A percentile compares a stretch with the other conserved stretches of the same genome.
These are phyloP conservation scores for Bombus superbus DNA, from an alignment of 1,140 invertebrate species.

Conservation along the genomic window DNA sequence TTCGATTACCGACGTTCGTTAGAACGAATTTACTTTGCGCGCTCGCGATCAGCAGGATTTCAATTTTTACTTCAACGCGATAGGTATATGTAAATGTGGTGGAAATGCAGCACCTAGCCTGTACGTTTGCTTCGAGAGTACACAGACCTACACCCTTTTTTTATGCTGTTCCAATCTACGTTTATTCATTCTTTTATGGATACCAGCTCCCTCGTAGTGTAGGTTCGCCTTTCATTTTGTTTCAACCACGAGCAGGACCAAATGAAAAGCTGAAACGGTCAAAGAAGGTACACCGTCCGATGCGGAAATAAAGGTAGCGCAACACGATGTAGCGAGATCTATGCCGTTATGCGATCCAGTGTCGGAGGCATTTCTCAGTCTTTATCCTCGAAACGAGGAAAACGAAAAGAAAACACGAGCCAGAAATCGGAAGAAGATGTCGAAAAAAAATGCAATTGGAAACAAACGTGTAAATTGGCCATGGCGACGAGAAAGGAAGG, in stretches of 20 bases:
- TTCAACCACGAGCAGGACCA: slow-evolving; percentile 63
- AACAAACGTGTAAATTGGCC: too few relatives aligned
- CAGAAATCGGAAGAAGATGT: not conserved
- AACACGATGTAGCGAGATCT: not conserved
- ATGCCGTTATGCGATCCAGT: not conserved
- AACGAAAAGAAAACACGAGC: not conserved
- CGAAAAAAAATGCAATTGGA: not conserved
- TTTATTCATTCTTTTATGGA: slow-evolving; percentile 75
- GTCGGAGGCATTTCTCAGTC: not conserved
- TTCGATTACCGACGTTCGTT: slow-evolving; percentile 60
- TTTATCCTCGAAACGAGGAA: not conserved
- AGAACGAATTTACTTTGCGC: slow-evolving; percentile 59
- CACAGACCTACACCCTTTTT: slow-evolving; percentile 45
- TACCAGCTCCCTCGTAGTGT: slow-evolving; percentile 41
- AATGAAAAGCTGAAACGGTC: slow-evolving; percentile 67
- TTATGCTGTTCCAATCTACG: slow-evolving; percentile 76
- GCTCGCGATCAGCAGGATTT: slow-evolving; percentile 41
- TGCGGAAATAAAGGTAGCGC: slow-evolving; percentile 46
- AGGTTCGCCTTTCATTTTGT: slow-evolving; percentile 74
- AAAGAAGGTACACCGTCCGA: not conserved
- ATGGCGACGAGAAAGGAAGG: too few relatives aligned
- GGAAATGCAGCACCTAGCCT: slow-evolving; percentile 22
- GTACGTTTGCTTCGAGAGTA: slow-evolving; percentile 1
- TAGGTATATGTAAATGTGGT: slow-evolving; percentile 37
- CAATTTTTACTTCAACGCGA: slow-evolving; percentile 53